Evolutionary conservation across 1,140 invertebrate species (phyloP).

Genomic region (Tribolium madens): DNA sequence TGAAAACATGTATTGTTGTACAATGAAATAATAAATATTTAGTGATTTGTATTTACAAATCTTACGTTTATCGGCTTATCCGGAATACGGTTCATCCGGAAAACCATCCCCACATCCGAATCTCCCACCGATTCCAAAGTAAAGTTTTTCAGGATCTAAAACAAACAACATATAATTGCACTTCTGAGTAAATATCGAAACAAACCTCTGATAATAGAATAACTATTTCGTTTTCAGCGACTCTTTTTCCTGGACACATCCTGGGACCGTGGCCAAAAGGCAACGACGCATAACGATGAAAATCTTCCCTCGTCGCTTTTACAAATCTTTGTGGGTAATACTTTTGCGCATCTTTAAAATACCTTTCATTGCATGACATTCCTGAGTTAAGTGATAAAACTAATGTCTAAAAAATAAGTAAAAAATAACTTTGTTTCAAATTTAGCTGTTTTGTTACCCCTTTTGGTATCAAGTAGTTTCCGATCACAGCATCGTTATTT

Average conservation of each 20-base stretch:
- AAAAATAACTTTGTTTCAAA: neutral
- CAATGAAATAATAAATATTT: constrained; percentile 61
- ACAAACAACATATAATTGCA: constrained; percentile 7
- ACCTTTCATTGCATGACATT: constrained; percentile 62
- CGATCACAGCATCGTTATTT: constrained; percentile 64
- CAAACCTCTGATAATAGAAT: constrained; percentile 71
- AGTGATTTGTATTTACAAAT: constrained; percentile 60
- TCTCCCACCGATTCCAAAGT: constrained; percentile 31
- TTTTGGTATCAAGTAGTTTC: constrained; percentile 67
- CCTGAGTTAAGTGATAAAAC: constrained; percentile 67
- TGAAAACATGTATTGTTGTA: constrained; percentile 60
- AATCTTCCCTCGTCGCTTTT: constrained; percentile 57
- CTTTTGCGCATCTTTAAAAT: constrained; percentile 65
- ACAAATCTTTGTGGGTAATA: constrained; percentile 70
- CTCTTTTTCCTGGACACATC: constrained; percentile 83
- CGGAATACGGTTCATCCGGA: constrained; percentile 61
- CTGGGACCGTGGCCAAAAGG: constrained; percentile 85
- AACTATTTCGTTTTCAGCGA: constrained; percentile 83
- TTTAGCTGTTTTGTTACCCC: constrained; percentile 60
- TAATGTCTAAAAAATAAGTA: constrained; percentile 64
- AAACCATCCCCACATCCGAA: constrained; percentile 60
- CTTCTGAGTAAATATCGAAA: neutral
- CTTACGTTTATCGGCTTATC: constrained; percentile 59
- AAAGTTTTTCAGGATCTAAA: constrained; percentile 55
- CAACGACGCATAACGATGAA: constrained; percentile 79